A percentile compares a stretch with the other conserved stretches of the same genome.
Evolutionary conservation across 2,888 invertebrate genomes (phyloP).

Genomic region (Trissolcus japonicus): DNA sequence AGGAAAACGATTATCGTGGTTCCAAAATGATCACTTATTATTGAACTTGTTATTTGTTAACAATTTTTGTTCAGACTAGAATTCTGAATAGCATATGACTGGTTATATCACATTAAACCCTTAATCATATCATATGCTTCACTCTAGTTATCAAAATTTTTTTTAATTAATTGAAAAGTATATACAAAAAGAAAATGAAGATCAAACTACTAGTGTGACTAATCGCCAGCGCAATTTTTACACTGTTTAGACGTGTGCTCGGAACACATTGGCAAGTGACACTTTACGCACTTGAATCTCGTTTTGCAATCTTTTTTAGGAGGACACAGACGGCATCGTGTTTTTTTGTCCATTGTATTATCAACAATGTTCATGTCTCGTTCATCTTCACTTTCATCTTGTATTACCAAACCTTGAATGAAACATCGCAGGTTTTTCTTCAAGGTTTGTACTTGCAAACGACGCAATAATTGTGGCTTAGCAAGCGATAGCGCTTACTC

Average conservation of each 20-base stretch:
- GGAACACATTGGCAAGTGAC: slow-evolving; percentile 2
- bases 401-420: not conserved
- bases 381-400: slow-evolving; percentile 5
- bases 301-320: slow-evolving; percentile 1
- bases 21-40: no score
- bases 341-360: slow-evolving; percentile 9
- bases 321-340: not conserved
- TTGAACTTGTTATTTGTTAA: no score
- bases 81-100: no score
- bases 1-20: no score
- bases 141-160: no score
- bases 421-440: not conserved
- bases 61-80: no score
- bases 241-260: slow-evolving; percentile 8
- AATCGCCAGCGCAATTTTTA: slow-evolving; percentile 1
- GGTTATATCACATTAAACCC: no score
- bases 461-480: slow-evolving; percentile 9
- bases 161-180: no score
- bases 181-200: no score
- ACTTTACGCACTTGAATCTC: slow-evolving; percentile 4
- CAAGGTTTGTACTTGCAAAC: slow-evolving; percentile 2
- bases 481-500: not conserved
- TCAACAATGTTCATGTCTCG: not conserved
- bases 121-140: no score
- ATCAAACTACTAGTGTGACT: no score